These are phyloP conservation scores for Drepana falcataria DNA, from an alignment of 2,888 invertebrate genomes.

Conservation along the genomic window DNA sequence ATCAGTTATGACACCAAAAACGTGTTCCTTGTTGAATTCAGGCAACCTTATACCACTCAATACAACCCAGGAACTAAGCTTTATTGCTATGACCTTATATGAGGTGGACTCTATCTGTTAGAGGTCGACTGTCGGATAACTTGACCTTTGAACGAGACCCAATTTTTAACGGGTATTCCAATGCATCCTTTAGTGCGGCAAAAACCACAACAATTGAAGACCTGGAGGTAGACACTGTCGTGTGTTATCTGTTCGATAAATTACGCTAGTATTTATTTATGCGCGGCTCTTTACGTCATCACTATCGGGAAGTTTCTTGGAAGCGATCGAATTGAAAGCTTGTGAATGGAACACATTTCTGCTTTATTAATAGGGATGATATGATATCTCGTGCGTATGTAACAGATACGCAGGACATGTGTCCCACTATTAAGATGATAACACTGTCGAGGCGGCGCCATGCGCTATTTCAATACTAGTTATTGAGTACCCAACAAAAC, in stretches of 20 bases:
- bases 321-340: conserved; percentile 8
- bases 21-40: too few species aligned
- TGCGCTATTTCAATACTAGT: conserved; percentile 24
- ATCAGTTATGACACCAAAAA: too few species aligned
- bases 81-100: too few species aligned
- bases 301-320: not conserved
- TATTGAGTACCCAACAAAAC: not conserved
- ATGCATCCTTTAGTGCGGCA: too few species aligned
- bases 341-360: conserved; percentile 18
- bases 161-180: too few species aligned
- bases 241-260: not conserved
- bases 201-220: too few species aligned
- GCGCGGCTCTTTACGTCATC: not conserved
- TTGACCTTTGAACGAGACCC: too few species aligned
- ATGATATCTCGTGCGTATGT: conserved; percentile 16
- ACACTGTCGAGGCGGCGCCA: conserved; percentile 45
- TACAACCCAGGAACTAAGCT: too few species aligned
- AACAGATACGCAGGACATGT: conserved; percentile 33
- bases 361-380: conserved; percentile 1
- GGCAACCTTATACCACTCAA: too few species aligned
- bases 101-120: too few species aligned
- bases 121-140: too few species aligned
- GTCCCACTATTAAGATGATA: conserved; percentile 47
- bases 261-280: not conserved
- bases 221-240: not conserved